Evolutionary conservation across 2,113 vertebrate genomes (phyloP).

Genomic region (Corythornis vintsioides): DNA sequence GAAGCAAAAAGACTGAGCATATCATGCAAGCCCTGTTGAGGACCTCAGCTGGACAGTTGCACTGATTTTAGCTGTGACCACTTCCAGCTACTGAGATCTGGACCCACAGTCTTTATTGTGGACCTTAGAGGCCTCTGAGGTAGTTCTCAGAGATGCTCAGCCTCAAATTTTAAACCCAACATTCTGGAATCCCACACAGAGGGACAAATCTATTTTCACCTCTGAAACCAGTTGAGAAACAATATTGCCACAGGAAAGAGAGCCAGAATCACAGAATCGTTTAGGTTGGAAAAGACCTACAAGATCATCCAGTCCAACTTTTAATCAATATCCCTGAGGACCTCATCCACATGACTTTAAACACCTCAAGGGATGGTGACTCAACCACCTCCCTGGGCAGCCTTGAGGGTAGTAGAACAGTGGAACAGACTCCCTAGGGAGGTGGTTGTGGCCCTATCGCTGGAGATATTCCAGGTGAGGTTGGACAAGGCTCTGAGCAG

Average conservation of each 20-base stretch:
- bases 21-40: not conserved
- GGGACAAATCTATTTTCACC: not conserved
- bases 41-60: not conserved
- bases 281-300: too few relatives aligned
- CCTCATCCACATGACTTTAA: too few relatives aligned
- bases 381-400: too few relatives aligned
- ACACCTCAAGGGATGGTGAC: too few relatives aligned
- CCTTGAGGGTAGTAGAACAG: too few relatives aligned
- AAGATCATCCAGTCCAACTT: too few relatives aligned
- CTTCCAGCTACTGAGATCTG: not conserved
- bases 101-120: rapidly evolving
- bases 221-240: not conserved
- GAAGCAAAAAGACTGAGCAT: not conserved
- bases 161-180: not conserved
- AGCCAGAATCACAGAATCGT: not conserved
- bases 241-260: not conserved
- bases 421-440: too few relatives aligned
- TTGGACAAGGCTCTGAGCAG: too few relatives aligned
- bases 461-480: too few relatives aligned
- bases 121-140: not conserved
- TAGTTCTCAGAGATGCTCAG: not conserved
- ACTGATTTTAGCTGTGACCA: not conserved
- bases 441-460: too few relatives aligned
- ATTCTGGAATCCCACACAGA: not conserved
- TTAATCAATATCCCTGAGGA: too few relatives aligned